These are phyloP conservation scores for Athalia rosae DNA, from an alignment of 2,888 invertebrate genomes.

Conservation along the genomic window DNA sequence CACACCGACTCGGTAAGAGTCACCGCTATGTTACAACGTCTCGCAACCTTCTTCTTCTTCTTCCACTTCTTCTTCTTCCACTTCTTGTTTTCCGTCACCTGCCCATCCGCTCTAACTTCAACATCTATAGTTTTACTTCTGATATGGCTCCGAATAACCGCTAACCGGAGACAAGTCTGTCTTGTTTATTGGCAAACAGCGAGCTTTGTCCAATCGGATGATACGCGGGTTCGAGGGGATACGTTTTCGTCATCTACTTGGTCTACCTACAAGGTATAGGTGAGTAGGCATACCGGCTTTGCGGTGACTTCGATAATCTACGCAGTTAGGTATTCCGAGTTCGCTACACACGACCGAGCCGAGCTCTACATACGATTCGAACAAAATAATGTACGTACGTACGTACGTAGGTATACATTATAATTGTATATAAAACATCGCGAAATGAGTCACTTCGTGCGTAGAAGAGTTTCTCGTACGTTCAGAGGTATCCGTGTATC, in stretches of 20 bases:
- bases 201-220: neutral
- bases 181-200: slow-evolving; percentile 43
- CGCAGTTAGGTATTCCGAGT: slow-evolving; percentile 12
- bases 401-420: neutral
- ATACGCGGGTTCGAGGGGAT: neutral
- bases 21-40: slow-evolving; percentile 25
- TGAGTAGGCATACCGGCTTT: slow-evolving; percentile 39
- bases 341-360: no score
- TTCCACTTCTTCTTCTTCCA: neutral
- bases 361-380: no score
- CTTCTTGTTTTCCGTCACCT: neutral
- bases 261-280: neutral
- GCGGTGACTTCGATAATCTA: slow-evolving; percentile 16
- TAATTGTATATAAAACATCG: neutral
- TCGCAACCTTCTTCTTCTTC: slow-evolving; percentile 4
- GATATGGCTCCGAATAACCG: neutral
- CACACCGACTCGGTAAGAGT: slow-evolving; percentile 14
- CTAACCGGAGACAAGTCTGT: slow-evolving; percentile 42
- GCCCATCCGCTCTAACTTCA: neutral
- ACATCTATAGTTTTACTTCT: neutral
- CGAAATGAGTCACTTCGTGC: slow-evolving; percentile 29
- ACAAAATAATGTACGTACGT: neutral
- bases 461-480: neutral
- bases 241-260: neutral
- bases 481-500: neutral